Evolutionary conservation across 2,113 vertebrate species (phyloP), one percentile per base, ranked within the genome.

Genomic region (Orthonyx spaldingii): DNA sequence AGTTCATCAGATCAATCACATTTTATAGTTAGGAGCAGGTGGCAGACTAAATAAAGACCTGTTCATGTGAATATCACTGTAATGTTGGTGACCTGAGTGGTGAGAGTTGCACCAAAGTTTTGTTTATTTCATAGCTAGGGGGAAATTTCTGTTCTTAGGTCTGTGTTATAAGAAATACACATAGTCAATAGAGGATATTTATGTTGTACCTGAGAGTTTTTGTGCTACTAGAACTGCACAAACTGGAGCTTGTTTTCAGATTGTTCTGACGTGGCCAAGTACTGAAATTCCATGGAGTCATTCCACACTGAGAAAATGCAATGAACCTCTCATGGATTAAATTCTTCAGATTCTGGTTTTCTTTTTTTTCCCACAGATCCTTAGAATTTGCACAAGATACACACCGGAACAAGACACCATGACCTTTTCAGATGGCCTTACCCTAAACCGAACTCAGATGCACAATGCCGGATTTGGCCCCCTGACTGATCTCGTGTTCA

Each of bases 401-500:
- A 99, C 99, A 17, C 99, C 99, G 1, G 99, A 99, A 95, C 98
- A 99, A 94, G 99, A 99, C 98, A 99, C 99, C 80, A 99, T 99
- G 99, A 99, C 99, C 44, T 99, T 99, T 90, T 99, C 99, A 13
- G 99, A 99, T 56, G 99, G 99, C 94, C 97, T 99, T 98, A 99
- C 99, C 53, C 97, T 99, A 90, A 99, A 99, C 75, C 98, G 99
- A 95, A 99, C 99, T 89, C 99, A 99, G 98, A 99, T 99, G 99
- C 99, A 99, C 98, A 99, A 99, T 2, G 99, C 99, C 7, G 99
- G 99, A 24, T 99, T 99, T 63, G 99, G 99, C 75, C 99, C 99
- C 0, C 98, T 99, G 92, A 99, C 99, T 1, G 99, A 99, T 93
- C 99, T 99, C 56, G 99, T 99, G 71, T 99, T 99, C 98, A 99